Percentiles rank a stretch among this genome's conserved stretches.
Evolutionary conservation across 2,888 invertebrate genomes (phyloP).

Genomic region (Agrilus mali): DNA sequence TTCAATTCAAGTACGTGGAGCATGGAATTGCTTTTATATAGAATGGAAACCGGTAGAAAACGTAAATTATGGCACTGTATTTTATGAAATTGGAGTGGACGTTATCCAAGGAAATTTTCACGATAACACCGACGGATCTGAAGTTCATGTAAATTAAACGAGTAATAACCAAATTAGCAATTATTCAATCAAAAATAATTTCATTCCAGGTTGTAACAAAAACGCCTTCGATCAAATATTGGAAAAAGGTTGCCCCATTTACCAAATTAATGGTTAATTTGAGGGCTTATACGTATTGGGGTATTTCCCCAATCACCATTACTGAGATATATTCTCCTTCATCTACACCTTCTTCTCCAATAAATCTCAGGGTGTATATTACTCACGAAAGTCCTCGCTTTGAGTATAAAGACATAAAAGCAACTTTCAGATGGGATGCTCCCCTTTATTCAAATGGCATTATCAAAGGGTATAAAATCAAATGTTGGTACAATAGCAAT

Average conservation of each 20-base stretch:
- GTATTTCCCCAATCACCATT: conserved; percentile 51
- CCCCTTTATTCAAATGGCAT: conserved; percentile 65
- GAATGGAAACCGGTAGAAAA: conserved; percentile 65
- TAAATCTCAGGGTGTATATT: conserved; percentile 61
- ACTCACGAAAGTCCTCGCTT: conserved; percentile 36
- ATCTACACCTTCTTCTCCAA: conserved; percentile 66
- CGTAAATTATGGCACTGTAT: conserved; percentile 68
- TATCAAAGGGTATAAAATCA: conserved; percentile 57
- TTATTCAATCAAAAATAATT: background rate
- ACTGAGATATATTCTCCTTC: conserved; percentile 63
- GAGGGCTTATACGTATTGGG: conserved; percentile 77
- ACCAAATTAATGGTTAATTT: conserved; percentile 59
- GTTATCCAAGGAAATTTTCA: conserved; percentile 39
- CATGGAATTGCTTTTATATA: conserved; percentile 70
- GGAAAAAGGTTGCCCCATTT: conserved; percentile 49
- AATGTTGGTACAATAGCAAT: conserved; percentile 49
- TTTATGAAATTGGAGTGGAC: conserved; percentile 66
- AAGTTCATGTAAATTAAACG: too few species aligned
- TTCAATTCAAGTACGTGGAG: conserved; percentile 58
- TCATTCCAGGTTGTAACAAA: conserved; percentile 38
- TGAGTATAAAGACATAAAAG: conserved; percentile 33
- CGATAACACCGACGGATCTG: too few species aligned
- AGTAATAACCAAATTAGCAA: too few species aligned
- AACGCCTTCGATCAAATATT: conserved; percentile 40
- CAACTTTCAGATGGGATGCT: conserved; percentile 68